Evolutionary conservation across 1,140 invertebrate species (phyloP).

Genomic region (Drosophila gunungcola): DNA sequence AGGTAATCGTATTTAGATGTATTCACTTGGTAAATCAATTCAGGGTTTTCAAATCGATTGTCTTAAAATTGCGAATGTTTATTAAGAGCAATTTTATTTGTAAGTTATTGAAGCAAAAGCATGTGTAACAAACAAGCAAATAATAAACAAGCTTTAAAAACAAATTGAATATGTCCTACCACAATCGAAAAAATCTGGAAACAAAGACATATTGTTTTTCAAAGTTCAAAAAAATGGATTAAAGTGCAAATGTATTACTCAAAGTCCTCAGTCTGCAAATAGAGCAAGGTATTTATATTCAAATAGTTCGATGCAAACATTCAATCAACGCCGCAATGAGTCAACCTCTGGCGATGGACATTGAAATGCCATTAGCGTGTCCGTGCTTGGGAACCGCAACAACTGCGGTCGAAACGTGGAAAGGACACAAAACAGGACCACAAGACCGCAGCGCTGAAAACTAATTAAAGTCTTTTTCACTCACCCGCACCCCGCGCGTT

Average conservation of each 20-base stretch:
- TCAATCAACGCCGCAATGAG: conserved; percentile 43
- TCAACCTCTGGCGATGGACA: conserved; percentile 45
- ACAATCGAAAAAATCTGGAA: too few relatives aligned
- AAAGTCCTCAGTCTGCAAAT: conserved; percentile 1
- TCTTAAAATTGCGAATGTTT: not conserved
- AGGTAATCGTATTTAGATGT: conserved; percentile 6
- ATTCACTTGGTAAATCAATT: conserved; percentile 1
- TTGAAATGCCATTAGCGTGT: conserved; percentile 73
- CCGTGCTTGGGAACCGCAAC: conserved; percentile 61
- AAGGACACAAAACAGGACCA: conserved; percentile 38
- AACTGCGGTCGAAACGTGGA: conserved; percentile 51
- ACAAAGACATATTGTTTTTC: not conserved
- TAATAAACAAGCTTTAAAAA: too few relatives aligned
- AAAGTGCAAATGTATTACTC: conserved; percentile 6
- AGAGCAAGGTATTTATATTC: conserved; percentile 30
- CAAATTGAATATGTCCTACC: too few relatives aligned
- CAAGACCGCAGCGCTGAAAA: conserved; percentile 60
- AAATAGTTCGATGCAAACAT: conserved; percentile 22
- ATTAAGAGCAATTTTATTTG: not conserved
- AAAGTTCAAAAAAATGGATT: not conserved
- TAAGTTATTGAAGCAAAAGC: not conserved
- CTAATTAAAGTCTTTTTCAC: conserved; percentile 61
- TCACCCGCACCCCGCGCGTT: conserved; percentile 1
- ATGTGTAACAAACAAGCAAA: not conserved
- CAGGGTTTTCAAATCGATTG: not conserved